Conservation (phyloP, 2,797 vertebrate genomes). For the Streptopelia turtur region DNA sequence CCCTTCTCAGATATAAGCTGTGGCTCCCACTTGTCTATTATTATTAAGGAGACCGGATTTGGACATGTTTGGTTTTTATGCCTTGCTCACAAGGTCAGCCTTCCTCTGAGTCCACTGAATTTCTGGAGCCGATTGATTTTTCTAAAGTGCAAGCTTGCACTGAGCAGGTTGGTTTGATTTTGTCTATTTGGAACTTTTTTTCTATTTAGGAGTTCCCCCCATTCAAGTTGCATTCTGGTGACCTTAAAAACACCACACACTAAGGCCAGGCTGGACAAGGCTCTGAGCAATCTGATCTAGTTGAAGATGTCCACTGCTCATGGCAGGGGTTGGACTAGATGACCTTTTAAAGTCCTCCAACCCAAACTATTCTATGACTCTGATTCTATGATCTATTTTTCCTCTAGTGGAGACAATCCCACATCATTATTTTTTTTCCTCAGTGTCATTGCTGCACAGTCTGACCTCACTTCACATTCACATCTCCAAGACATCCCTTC, state of each 20-base stretch:
- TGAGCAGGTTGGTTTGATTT: neutral
- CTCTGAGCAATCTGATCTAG: no score
- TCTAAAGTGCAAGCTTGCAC: conserved; percentile 17
- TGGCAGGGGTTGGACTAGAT: no score
- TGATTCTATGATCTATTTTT: neutral
- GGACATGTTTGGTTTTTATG: neutral
- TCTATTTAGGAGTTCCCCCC: neutral
- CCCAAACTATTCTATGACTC: no score
- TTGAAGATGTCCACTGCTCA: no score
- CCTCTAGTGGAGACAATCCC: neutral
- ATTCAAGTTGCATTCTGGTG: neutral
- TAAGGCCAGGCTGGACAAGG: no score
- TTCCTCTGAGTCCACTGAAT: conserved; percentile 21
- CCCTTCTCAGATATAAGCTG: neutral
- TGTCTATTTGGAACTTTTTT: neutral
- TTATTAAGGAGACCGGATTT: neutral
- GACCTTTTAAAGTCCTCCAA: no score
- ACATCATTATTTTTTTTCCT: neutral
- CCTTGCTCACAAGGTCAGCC: neutral
- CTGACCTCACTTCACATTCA: neutral
- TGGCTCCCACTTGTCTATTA: neutral
- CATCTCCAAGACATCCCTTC: neutral
- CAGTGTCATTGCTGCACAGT: neutral
- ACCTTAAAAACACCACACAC: no score
- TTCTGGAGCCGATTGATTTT: conserved; percentile 1